Base-by-base conservation (phyloP, 2,797 vertebrate genomes). In the Botia almorhae region DNA sequence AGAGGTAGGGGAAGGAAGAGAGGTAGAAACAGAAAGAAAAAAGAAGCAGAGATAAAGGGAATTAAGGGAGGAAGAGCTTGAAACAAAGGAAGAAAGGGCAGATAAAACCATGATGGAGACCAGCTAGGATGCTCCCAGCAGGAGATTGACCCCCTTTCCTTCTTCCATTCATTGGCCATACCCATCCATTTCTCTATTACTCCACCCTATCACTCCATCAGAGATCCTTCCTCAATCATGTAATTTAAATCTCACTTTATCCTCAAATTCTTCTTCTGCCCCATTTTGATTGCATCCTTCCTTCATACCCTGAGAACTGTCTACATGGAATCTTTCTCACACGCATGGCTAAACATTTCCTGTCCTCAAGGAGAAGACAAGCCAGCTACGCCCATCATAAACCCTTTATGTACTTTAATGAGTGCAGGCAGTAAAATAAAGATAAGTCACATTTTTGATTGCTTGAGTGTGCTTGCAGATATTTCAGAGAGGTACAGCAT, bases 51-150 rank as follows among this genome's bases (percentile, higher is more conserved):
- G 83, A 87, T 85, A 85, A 83, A 85, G 76, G 73, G 83, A 87
- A 87, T 87, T 83, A 87, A 83, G 73, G 69, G 73, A 86, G 83
- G 83, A 85, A 86, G 79, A 85, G 78, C 58, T 76, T 76, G 69
- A 86, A 86, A 86, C 83, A 86, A 86, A 82, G 73, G 73, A 87
- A 87, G 85, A 85, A 85, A 83, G 69, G 85, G 70, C 51, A 87
- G 83, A 85, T 83, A 82, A 87, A 87, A 75, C 81, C 78, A 70
- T 73, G 21, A 51, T 74, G 63, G 63, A 23, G 51, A 67, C 80
- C 74, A 82, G 69, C 80, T 80, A 76, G 76, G 76, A 82, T 80
- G 76, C 73, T 60, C 83, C 60, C 70, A 76, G 83, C 83, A 74
- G 85, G 85, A 83, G 79, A 73, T 36, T 74, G 76, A 76, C 72